Evolutionary conservation across 2,888 invertebrate species (phyloP).

Genomic region (Melipona bicolor): DNA sequence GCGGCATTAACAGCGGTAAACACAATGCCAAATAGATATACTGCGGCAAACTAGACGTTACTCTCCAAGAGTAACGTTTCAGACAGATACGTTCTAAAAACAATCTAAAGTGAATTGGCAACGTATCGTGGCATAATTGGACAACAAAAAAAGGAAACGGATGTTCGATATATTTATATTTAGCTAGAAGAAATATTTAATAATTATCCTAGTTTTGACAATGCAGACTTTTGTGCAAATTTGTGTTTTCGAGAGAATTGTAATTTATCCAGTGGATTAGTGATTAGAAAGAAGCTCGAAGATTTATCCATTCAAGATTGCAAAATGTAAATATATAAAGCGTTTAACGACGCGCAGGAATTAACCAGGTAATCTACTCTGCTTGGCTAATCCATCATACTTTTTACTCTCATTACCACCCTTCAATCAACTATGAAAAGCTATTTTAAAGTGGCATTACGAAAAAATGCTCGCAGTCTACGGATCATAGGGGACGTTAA

Average conservation of each 20-base stretch:
- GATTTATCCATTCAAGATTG: not conserved
- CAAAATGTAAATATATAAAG: constrained; percentile 1
- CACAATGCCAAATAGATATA: not conserved
- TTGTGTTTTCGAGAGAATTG: too few relatives aligned
- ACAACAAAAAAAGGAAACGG: too few relatives aligned
- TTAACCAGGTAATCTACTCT: not conserved
- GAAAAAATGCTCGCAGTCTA: not conserved
- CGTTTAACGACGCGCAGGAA: not conserved
- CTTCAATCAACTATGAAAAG: not conserved
- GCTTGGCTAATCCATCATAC: not conserved
- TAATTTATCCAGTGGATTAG: not conserved
- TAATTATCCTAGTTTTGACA: too few relatives aligned
- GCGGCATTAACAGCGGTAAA: not conserved
- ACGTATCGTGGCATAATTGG: too few relatives aligned
- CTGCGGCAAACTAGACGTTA: not conserved
- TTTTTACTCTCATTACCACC: not conserved
- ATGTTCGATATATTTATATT: too few relatives aligned
- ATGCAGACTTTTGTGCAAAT: too few relatives aligned
- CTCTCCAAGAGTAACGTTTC: not conserved
- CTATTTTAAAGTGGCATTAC: not conserved
- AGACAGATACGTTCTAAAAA: too few relatives aligned
- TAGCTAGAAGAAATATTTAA: too few relatives aligned
- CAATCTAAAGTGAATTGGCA: too few relatives aligned
- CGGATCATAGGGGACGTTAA: not conserved
- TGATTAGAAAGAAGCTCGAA: not conserved